Evolutionary conservation across 2,113 vertebrate species (phyloP), one percentile per base, ranked within the genome.

Genomic region (Microcebus jonahi): DNA sequence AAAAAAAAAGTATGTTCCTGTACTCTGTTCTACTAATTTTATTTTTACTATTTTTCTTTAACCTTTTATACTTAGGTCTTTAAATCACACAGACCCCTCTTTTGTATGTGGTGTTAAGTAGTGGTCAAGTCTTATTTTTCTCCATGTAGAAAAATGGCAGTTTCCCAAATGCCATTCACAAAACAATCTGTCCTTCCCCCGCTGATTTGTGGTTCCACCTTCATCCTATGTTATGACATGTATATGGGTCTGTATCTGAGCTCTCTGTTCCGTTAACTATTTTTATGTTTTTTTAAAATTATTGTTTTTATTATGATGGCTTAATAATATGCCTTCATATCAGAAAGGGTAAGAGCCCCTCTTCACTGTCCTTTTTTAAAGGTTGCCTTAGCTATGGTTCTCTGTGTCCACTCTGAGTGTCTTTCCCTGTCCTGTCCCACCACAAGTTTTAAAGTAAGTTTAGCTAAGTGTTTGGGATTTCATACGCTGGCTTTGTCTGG

Each of bases 321-420:
- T 96, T 93, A 67, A 27, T 77, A 70, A 53, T 27, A 25, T 71
- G 27, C 82, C 70, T 95, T 95, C 57, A 45, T 83, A 80, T 87
- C 50, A 36, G 63, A 63, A 8, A 84, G 57, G 5, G 8, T 61
- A 75, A 91, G 36, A 89, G 2, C 1, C 15, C 39, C 31, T 83
- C 68, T 79, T 90, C 6, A 27, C 55, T 67, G 9, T 86, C 17
- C 36, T 70, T 85, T 76, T 11, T 48, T 29, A 81, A 82, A 91
- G 42, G 12, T 50, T 50, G 11, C 48, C 29, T 82, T 93, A 67
- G 42, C 86, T 86, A 4, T 42, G 20, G 10, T 65, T 68, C 73
- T 89, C 45, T 87, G 7, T 4, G n/a, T 36, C 75, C 42, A 59
- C 23, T 3, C 15, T 21, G 12, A 71, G 36, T 75, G 71, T 77